A percentile compares a stretch with the other conserved stretches of the same genome.
Evolutionary conservation across 2,113 vertebrate genomes (phyloP).

Genomic region (Syngnathus typhle): DNA sequence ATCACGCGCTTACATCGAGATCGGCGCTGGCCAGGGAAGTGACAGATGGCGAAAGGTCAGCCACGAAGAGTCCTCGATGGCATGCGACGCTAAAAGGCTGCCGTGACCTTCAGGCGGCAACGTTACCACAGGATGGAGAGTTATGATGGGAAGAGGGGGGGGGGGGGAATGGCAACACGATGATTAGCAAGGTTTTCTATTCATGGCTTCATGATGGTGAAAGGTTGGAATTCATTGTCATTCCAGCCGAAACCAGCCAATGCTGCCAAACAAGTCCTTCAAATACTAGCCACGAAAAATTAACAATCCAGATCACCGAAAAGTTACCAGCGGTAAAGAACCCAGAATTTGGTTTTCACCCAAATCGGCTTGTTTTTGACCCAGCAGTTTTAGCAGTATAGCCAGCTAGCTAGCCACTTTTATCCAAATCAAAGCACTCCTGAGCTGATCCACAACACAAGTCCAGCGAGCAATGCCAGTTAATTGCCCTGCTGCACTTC

Average conservation of each 20-base stretch:
- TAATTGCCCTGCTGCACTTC: slow-evolving; percentile 58
- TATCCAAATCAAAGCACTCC: slow-evolving; percentile 28
- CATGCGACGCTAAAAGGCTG: slow-evolving; percentile 48
- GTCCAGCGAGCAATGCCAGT: slow-evolving; percentile 30
- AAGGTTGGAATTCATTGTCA: slow-evolving; percentile 10
- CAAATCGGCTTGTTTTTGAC: no score
- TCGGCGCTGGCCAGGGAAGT: slow-evolving; percentile 37
- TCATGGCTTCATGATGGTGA: slow-evolving; percentile 17
- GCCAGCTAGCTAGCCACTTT: no score
- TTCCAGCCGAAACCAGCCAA: no score
- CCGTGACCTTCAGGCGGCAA: slow-evolving; percentile 59
- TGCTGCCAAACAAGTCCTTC: no score
- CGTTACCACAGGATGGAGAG: slow-evolving; percentile 41
- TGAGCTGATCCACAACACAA: slow-evolving; percentile 41
- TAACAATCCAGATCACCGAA: no score
- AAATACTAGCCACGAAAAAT: no score
- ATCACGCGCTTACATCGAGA: slow-evolving; percentile 19
- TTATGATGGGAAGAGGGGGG: not conserved
- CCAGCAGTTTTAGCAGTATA: no score
- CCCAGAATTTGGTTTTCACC: no score
- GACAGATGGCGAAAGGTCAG: slow-evolving; percentile 62
- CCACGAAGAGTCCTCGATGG: slow-evolving; percentile 45
- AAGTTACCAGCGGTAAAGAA: no score
- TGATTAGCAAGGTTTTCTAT: slow-evolving; percentile 43
- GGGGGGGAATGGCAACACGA: slow-evolving; percentile 47